Base-by-base conservation (phyloP, 2,113 vertebrate genomes). In the Grammomys surdaster region DNA sequence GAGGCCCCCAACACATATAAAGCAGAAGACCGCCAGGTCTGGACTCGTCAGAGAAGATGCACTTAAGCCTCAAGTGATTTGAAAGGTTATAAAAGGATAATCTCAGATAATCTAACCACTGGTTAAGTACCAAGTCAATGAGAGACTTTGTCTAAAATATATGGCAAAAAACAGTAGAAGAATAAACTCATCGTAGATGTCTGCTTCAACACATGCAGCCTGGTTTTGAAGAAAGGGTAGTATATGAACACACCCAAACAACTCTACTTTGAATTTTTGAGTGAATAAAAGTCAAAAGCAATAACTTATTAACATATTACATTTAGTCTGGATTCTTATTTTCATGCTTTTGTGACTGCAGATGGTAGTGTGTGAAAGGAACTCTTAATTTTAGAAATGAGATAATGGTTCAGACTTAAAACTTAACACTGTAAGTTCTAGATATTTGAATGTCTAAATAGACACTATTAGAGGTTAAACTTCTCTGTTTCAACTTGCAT, bases 231-330 rank as follows among this genome's bases (percentile, higher is more conserved):
- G 24, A 17, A 16, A 63, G 48, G 78, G 22, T 22, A 58, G 36
- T 22, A 40, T 5, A 58, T 33, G 26, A 78, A 28, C 7, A 84
- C 77, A 80, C 31, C 63, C 24, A 65, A 16, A 46, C 1, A 46
- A 43, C 33, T 65, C n/a, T 82, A 82, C 7, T 77, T 76, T 72
- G 60, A 48, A 97, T 95, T 43, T 88, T 80, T 93, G 76, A 90
- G 22, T 11, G 24, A 4, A 33, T 82, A 73, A 94, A 13, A 67
- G 24, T 33, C 60, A 88, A 22, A 69, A 87, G 63, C 5, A 80
- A 56, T 78, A 31, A 69, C n/a, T 67, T 89, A 75, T 76, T 87
- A 93, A 48, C 69, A 84, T 4, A 87, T 90, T 75, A 0, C 3
- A 76, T 72, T 95, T 93, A 0, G 2, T 54, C 9, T 60, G 16